Conservation (phyloP, 1,140 invertebrate genomes). For the Temnothorax curvispinosus region DNA sequence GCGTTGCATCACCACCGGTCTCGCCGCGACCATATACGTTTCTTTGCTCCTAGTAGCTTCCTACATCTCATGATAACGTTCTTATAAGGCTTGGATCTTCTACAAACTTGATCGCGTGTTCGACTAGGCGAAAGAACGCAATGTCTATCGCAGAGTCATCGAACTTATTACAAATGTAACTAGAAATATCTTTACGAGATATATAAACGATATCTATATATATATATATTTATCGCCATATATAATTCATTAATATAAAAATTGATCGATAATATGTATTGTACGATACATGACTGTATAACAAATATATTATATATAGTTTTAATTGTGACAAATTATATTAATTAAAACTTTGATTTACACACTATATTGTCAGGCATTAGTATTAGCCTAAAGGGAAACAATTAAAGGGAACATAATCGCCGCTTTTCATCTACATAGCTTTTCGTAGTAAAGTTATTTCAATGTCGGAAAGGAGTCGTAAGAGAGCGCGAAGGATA, state of each 20-base stretch:
- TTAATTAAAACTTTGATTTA: neutral
- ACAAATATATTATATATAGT: neutral
- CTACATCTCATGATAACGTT: conserved; percentile 74
- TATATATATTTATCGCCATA: neutral
- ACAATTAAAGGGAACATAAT: neutral
- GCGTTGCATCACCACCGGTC: conserved; percentile 70
- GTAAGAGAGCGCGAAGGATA: conserved; percentile 78
- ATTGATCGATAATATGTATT: neutral
- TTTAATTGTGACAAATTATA: neutral
- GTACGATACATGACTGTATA: neutral
- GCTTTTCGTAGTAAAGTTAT: conserved; percentile 65
- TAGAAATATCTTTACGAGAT: neutral
- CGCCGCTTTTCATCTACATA: neutral
- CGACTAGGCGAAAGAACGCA: conserved; percentile 49
- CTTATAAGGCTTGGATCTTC: conserved; percentile 75
- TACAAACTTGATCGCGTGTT: conserved; percentile 58
- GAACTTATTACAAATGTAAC: conserved; percentile 59
- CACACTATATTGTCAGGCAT: neutral
- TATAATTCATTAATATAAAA: neutral
- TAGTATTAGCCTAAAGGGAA: neutral
- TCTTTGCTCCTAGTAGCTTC: conserved; percentile 72
- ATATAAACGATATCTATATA: neutral
- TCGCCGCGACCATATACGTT: conserved; percentile 71
- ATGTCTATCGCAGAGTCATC: conserved; percentile 31
- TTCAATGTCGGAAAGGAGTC: conserved; percentile 72